A percentile compares a stretch with the other conserved stretches of the same genome.
phyloP scores from a whole-genome alignment of 1,140 invertebrate genomes.

The Scaptomyza graminum region DNA sequence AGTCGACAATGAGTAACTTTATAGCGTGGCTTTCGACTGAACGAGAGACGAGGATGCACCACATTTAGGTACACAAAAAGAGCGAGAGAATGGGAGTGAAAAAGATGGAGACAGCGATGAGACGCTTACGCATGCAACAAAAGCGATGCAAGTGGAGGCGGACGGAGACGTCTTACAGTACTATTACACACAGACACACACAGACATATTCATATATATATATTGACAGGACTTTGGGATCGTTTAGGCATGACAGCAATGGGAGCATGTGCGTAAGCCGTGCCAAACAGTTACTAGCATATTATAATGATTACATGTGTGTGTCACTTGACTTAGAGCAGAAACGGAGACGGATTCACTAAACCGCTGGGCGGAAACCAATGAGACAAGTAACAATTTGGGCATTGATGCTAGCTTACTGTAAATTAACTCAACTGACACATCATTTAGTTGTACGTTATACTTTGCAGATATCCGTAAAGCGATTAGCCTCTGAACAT shows the following conservation, averaged over 20 bases:
- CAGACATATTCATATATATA: background rate
- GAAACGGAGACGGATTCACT: background rate
- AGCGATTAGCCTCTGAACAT: background rate
- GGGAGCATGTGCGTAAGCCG: conserved; percentile 47
- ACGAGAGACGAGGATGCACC: conserved; percentile 26
- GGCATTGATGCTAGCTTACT: conserved; percentile 3
- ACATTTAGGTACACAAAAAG: conserved; percentile 31
- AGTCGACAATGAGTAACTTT: conserved; percentile 78
- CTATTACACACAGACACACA: conserved; percentile 60
- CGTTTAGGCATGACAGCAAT: conserved; percentile 42
- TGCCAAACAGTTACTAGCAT: conserved; percentile 22
- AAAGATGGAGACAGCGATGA: background rate
- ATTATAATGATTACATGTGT: conserved; percentile 60
- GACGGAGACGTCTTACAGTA: conserved; percentile 46
- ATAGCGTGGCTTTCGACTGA: conserved; percentile 35
- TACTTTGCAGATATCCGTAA: conserved; percentile 31
- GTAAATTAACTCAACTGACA: conserved; percentile 37
- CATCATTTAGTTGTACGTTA: conserved; percentile 29
- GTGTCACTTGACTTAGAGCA: conserved; percentile 53
- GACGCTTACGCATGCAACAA: conserved; percentile 65
- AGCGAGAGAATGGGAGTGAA: background rate
- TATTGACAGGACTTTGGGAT: conserved; percentile 35
- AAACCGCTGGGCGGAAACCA: conserved; percentile 9
- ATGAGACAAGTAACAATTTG: conserved; percentile 38
- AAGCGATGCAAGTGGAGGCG: conserved; percentile 51